Evolutionary conservation across 1,140 invertebrate species (phyloP).

Genomic region (Melitaea cinxia): DNA sequence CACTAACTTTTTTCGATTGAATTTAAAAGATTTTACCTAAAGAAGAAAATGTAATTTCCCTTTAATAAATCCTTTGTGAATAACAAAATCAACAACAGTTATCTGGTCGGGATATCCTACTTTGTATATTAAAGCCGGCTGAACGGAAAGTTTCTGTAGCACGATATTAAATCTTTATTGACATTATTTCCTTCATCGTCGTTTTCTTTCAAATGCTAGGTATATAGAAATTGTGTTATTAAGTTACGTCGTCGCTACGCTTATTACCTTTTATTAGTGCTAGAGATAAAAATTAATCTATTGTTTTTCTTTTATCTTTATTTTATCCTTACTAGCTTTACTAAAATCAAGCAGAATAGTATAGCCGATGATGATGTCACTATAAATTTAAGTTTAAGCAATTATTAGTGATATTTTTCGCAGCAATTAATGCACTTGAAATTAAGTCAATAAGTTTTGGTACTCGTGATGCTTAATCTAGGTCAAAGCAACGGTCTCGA

Average conservation of each 20-base stretch:
- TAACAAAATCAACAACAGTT: slow-evolving; percentile 10
- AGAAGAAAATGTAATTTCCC: slow-evolving; percentile 1
- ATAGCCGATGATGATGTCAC: too few relatives aligned
- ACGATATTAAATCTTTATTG: slow-evolving; percentile 13
- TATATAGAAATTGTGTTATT: not conserved
- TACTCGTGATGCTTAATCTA: slow-evolving; percentile 35
- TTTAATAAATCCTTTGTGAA: slow-evolving; percentile 3
- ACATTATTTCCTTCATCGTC: not conserved
- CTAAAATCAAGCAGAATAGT: too few relatives aligned
- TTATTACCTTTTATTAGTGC: too few relatives aligned
- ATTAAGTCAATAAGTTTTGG: slow-evolving; percentile 13
- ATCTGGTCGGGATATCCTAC: slow-evolving; percentile 5
- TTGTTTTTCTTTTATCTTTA: too few relatives aligned
- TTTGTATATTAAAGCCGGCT: slow-evolving; percentile 6
- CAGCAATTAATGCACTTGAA: slow-evolving; percentile 25
- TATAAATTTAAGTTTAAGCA: too few relatives aligned
- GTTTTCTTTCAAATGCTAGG: slow-evolving; percentile 1
- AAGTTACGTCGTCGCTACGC: not conserved
- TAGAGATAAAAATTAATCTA: too few relatives aligned
- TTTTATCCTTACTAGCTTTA: too few relatives aligned
- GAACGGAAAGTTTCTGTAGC: slow-evolving; percentile 6
- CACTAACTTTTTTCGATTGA: slow-evolving; percentile 24
- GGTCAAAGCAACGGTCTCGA: slow-evolving; percentile 66
- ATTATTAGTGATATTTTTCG: too few relatives aligned
- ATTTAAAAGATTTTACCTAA: not conserved